Evolutionary conservation across 2,113 vertebrate genomes (phyloP).

Genomic region (Polypterus senegalus): DNA sequence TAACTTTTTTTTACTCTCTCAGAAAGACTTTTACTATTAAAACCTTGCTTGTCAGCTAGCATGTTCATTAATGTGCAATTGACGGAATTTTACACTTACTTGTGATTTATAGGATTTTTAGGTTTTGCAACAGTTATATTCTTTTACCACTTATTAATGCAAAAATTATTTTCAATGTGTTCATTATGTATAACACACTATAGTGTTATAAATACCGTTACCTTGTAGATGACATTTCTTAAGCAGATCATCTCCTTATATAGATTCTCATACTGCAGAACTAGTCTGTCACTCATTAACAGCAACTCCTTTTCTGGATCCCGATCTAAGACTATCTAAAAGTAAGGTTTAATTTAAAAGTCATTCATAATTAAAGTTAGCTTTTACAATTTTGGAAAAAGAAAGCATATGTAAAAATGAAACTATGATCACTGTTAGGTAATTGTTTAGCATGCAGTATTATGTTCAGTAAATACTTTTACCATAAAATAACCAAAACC

Average conservation of each 20-base stretch:
- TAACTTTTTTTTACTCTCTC: too few relatives aligned
- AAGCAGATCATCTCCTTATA: conserved; percentile 65
- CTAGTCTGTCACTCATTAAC: conserved; percentile 57
- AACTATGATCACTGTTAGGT: too few relatives aligned
- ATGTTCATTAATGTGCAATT: too few relatives aligned
- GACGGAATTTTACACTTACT: conserved; percentile 23
- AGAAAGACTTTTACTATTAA: too few relatives aligned
- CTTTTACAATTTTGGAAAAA: too few relatives aligned
- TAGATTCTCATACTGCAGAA: conserved; percentile 52
- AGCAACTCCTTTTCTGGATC: conserved; percentile 50
- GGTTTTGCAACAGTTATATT: conserved; percentile 6
- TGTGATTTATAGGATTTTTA: conserved; percentile 22
- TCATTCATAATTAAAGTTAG: not conserved
- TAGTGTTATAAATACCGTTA: conserved; percentile 21
- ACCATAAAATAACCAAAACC: too few relatives aligned
- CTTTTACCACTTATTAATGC: conserved; percentile 27
- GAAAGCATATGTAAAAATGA: too few relatives aligned
- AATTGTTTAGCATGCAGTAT: too few relatives aligned
- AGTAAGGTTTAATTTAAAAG: conserved; percentile 19
- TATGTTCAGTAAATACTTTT: too few relatives aligned
- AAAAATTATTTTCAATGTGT: conserved; percentile 10
- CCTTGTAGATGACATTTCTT: conserved; percentile 62
- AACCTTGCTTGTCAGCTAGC: too few relatives aligned
- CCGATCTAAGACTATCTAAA: conserved; percentile 70
- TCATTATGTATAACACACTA: too few relatives aligned